Base-by-base conservation (phyloP, 2,797 vertebrate genomes). In the Hyperoplus lanceolatus region DNA sequence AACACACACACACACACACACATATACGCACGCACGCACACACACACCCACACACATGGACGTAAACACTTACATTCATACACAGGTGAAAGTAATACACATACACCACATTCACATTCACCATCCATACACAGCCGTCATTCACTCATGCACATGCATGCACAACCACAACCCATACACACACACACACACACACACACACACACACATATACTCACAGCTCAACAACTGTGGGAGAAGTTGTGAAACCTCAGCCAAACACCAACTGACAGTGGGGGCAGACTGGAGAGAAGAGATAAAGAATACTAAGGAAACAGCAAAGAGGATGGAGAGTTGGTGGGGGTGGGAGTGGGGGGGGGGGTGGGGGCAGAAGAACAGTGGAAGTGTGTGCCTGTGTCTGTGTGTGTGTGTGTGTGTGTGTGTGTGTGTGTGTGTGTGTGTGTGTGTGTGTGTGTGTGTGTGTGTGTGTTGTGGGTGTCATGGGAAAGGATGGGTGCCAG, bases 221-320 rank as follows among this genome's bases (percentile, higher is more conserved):
- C 89, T 86, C 81, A 88, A 80, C 88, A 90, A 86, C 86, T 90
- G 84, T 80, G 77, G 79, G 80, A 89, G 76, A 86, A 90, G 87
- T 92, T 91, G 87, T 77, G 88, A 90, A 90, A 93, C 82, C 86
- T 87, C 87, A 87, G 80, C 83, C 54, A 62, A 92, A 91, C 88
- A 86, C 92, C 92, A 92, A 90, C 92, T 89, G 92, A 89, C 91
- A 92, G 68, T 55, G 59, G 41, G 70, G 77, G 59, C 59, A 87
- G 81, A 91, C 75, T 90, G 91, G 67, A 81, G 80, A 74, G 72
- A 69, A 66, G 82, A 92, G 91, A 92, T 93, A 92, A 91, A 89
- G 82, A 86, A 85, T 57, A 79, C 66, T 48, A 70, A 87, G 82
- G 77, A 90, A 90, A 83, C 78, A 83, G 84, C 50, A 57, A 55